Evolutionary conservation across 2,888 invertebrate genomes (phyloP).

Genomic region (Sisyra terminalis): DNA sequence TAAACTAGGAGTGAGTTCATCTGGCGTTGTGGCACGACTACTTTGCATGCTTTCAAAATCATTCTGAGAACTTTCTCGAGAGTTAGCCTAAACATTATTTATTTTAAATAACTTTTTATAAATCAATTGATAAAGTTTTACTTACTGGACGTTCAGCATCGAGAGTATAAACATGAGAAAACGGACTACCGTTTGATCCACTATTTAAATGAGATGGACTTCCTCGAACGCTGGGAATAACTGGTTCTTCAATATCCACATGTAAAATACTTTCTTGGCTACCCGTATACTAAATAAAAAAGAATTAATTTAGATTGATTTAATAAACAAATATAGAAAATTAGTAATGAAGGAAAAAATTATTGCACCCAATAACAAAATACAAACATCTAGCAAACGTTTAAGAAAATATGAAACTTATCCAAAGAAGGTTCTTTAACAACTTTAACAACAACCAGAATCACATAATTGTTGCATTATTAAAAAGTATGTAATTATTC

Average conservation of each 20-base stretch:
- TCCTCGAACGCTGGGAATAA: constrained; percentile 21
- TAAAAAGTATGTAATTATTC: neutral
- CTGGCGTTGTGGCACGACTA: constrained; percentile 44
- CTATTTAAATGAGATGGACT: constrained; percentile 19
- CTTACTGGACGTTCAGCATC: constrained; percentile 1
- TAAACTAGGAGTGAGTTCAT: constrained; percentile 42
- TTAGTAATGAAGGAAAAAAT: neutral
- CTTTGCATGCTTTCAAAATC: constrained; percentile 35
- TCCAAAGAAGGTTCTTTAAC: neutral
- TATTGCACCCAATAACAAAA: neutral
- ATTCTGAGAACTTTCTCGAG: constrained; percentile 33
- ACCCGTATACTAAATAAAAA: constrained; percentile 48
- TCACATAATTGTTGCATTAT: no score
- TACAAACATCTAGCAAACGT: neutral
- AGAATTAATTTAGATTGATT: neutral
- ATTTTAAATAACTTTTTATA: neutral
- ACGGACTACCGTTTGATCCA: constrained; percentile 17
- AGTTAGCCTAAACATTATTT: constrained; percentile 15
- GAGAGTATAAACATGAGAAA: neutral
- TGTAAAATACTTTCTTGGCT: constrained; percentile 75
- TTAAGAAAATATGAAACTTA: neutral
- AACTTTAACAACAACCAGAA: no score
- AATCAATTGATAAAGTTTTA: neutral
- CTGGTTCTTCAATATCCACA: constrained; percentile 42
- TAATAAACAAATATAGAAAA: no score